Evolutionary conservation across 2,888 invertebrate genomes (phyloP), one percentile per base, ranked within the genome.

Genomic region (Spatulosminthurus flaviceps): DNA sequence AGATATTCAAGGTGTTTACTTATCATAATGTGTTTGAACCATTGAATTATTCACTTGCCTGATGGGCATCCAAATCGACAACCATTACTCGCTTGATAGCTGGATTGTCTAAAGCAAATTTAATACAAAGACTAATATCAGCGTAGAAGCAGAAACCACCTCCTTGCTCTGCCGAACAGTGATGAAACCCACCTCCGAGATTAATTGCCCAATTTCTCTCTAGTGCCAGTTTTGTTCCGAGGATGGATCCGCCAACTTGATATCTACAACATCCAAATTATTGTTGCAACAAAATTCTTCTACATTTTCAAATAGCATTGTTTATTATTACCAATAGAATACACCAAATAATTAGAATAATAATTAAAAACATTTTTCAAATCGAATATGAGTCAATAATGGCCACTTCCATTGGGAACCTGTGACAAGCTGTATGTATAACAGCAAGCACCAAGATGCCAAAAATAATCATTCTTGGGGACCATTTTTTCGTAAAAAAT

Each of bases 121-220:
- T 89, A 67, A 96, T 90, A 13, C 94, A 89, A 83, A 96, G 88
- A 0, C 95, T 93, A 72, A 96, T 95, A 87, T 95, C 95, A 0
- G 96, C 96, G 87, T 96, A 96, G 0, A 93, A 92, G 88, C 96
- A 96, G 89, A 96, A 96, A 0, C 96, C 96, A 0, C 93, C 95
- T 1, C 95, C 96, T 79, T 89, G 89, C 78, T 90, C 89, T 0
- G 91, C 90, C 82, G 93, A 92, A 87, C 95, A 95, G 87, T 96
- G 96, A 88, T 96, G 96, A 88, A 96, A 96, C 0, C 96, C 96
- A 16, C 95, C 96, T 0, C 96, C 96, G 28, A 96, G 90, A 87
- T 96, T 96, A 81, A 96, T 94, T 0, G 95, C 92, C 95, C 95
- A 96, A 1, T 95, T 95, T 60, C 92, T 88, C 83, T 94, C 92